Evolutionary conservation across 2,888 invertebrate genomes (phyloP), one percentile per base, ranked within the genome.

Genomic region (Pollenia amentaria): DNA sequence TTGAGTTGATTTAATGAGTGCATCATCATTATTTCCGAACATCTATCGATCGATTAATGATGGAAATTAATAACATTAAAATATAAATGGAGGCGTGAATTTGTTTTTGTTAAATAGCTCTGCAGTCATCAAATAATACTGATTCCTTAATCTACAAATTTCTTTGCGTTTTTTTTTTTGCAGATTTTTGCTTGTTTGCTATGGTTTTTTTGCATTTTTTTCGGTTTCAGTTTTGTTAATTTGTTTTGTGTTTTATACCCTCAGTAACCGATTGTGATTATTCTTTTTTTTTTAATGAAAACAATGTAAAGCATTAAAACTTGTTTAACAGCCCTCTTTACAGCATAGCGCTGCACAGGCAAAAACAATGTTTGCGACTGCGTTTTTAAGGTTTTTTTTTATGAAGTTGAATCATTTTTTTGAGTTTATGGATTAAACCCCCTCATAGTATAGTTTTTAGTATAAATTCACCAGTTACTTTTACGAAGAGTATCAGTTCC

Each of bases 401-500:
- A 42, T 51, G 76, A 84, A 78, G 11, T 65, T 75, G 16, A 62
- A 67, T 60, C 62, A 21, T 65, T 62, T 73, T 44, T 62, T 51
- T 44, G 21, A 40, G 16, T 73, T 78, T 77, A 44, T 53, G 60
- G 14, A 51, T 51, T 77, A 76, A 73, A 75, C 73, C 60, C 18
- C 64, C 57, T 77, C 75, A 38, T 73, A 83, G 57, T 57, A 82
- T 89, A 88, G 85, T 86, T 89, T 90, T 91, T 89, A 78, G 89
- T 92, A 92, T 92, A 92, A 93, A 92, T 92, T 90, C 90, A 87
- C 90, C 89, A 89, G 89, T 86, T 80, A 87, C 80, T 89, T 88
- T 87, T 87, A 89, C 90, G 91, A 90, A 89, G 90, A 92, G 89
- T 91, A 92, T 93, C 92, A 92, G 92, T 92, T 91, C 90, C 90